Evolutionary conservation across 2,797 vertebrate genomes (phyloP), one percentile per base, ranked within the genome.

Genomic region (Kryptolebias ocellatus): DNA sequence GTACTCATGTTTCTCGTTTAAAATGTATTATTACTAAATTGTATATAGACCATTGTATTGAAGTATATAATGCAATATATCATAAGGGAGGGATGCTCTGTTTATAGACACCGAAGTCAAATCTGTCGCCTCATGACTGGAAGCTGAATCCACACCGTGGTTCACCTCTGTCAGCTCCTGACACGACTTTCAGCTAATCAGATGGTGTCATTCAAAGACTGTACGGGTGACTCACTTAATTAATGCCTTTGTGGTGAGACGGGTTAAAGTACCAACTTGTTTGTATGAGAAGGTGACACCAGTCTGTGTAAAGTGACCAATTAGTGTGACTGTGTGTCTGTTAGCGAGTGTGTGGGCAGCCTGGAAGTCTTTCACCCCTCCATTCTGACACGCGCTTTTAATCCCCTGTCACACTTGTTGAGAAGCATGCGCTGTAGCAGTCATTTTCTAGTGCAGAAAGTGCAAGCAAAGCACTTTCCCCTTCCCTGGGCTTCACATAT

Each of bases 151-250:
- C 18, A 39, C 37, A 11, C 37, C 37, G 2, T 10, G 2, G 37
- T 20, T 34, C 50, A 37, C 60, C 51, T 67, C 67, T 31, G 67
- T 67, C 72, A 64, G 66, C 73, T 63, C 39, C 65, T 76, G 74
- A 85, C 66, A 81, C 60, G 64, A 61, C 0, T 10, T 18, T 2
- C 42, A 39, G 24, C 52, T 28, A n/a, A 20, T 62, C 62, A 72
- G 64, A 59, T 29, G 18, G 51, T 31, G 31, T 64, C 17, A 39
- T 62, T 85, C 75, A 84, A 67, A 68, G 74, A 61, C 80, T 69
- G 72, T 45, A 17, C 1, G 10, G 12, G 65, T 53, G 62, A 10
- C 34, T 66, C 8, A 6, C 56, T 58, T 85, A 83, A 87, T 89
- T 51, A 79, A 76, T 46, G 62, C 29, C 53, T 71, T 37, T 20